Evolutionary conservation across 1,140 invertebrate genomes (phyloP).

Genomic region (Ylistrum balloti): DNA sequence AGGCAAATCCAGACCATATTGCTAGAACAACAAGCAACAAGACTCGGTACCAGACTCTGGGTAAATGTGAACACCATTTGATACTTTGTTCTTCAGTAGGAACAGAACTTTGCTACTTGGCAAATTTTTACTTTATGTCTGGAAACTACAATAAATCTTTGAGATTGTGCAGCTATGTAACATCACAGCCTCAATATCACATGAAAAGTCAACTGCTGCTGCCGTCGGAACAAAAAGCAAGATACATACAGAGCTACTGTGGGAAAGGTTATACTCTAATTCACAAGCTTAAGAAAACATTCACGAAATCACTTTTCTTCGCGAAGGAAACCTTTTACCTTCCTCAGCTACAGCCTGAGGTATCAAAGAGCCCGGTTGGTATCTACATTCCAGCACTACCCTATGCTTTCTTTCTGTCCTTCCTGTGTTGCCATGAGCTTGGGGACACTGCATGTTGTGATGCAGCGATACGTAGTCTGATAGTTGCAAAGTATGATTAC

Average conservation of each 20-base stretch:
- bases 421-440: background rate
- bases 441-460: background rate
- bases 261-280: background rate
- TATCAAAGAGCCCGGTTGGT: background rate
- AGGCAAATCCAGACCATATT: background rate
- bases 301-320: background rate
- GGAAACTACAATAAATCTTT: background rate
- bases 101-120: background rate
- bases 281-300: background rate
- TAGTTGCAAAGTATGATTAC: background rate
- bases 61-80: background rate
- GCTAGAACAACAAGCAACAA: background rate
- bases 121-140: background rate
- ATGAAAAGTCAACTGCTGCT: background rate
- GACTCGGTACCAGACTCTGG: background rate
- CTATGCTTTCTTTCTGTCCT: background rate
- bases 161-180: background rate
- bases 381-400: background rate
- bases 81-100: background rate
- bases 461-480: background rate
- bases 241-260: background rate
- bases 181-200: background rate
- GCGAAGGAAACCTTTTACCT: background rate
- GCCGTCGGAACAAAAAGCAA: background rate
- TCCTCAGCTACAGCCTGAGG: background rate